A percentile compares a stretch with the other conserved stretches of the same genome.
Conservation (phyloP, 2,888 invertebrate genomes). For the Tetragonula carbonaria region DNA sequence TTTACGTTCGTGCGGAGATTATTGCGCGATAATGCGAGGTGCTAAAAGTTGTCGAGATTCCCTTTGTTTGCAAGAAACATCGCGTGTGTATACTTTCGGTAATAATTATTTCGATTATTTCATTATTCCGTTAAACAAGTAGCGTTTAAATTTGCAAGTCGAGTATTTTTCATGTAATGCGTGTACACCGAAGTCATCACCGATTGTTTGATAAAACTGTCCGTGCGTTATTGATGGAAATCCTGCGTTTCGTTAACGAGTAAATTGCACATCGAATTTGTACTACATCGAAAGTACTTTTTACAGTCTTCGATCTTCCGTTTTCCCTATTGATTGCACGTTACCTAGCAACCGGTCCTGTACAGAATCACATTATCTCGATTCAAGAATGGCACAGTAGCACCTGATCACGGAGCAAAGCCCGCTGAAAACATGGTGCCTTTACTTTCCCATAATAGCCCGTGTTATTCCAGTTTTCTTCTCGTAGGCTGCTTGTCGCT, state of each 20-base stretch:
- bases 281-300: slow-evolving; percentile 38
- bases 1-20: background rate
- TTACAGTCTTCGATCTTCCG: slow-evolving; percentile 42
- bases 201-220: slow-evolving; percentile 1
- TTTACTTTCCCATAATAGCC: slow-evolving; percentile 57
- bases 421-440: slow-evolving; percentile 46
- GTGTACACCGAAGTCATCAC: background rate
- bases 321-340: slow-evolving; percentile 58
- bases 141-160: background rate
- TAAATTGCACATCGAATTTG: slow-evolving; percentile 36
- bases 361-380: slow-evolving; percentile 67
- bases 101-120: background rate
- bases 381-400: slow-evolving; percentile 59
- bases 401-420: slow-evolving; percentile 53
- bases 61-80: background rate
- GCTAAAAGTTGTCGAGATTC: background rate
- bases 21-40: too few relatives aligned
- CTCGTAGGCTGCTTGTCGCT: slow-evolving; percentile 35
- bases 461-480: slow-evolving; percentile 52
- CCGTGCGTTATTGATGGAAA: background rate
- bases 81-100: background rate
- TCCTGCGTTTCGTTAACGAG: slow-evolving; percentile 15
- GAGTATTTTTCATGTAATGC: background rate
- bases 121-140: background rate
- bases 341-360: slow-evolving; percentile 53